These are phyloP conservation scores for Drosophila saltans DNA, from an alignment of 1,140 invertebrate species.

Conservation along the genomic window DNA sequence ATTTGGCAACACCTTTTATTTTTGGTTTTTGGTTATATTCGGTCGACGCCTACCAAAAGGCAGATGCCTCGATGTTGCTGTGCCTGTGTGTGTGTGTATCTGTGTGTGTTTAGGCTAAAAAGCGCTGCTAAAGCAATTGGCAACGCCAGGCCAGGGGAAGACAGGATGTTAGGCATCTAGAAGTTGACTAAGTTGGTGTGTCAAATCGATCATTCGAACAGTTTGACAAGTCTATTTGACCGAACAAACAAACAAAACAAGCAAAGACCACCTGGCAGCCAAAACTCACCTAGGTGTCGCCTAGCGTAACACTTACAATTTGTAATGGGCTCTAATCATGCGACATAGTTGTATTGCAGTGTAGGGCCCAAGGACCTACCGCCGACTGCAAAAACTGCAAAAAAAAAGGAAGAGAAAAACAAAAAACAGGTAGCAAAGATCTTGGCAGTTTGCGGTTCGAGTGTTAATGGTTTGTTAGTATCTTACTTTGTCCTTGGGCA, in stretches of 20 bases:
- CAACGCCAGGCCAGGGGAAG: conserved; percentile 43
- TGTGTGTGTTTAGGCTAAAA: conserved; percentile 62
- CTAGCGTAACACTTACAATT: conserved; percentile 80
- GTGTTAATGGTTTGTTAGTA: conserved; percentile 81
- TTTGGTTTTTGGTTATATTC: conserved; percentile 15
- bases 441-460: conserved; percentile 64
- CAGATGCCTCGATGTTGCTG: conserved; percentile 32
- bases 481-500: conserved; percentile 42
- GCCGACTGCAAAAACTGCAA: conserved; percentile 18
- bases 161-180: conserved; percentile 31
- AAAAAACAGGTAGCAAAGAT: conserved; percentile 55
- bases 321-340: conserved; percentile 76
- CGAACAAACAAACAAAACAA: conserved; percentile 30
- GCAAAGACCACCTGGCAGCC: conserved; percentile 51
- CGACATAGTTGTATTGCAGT: conserved; percentile 52
- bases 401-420: too few relatives aligned
- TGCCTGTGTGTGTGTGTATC: conserved; percentile 17
- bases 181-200: conserved; percentile 76
- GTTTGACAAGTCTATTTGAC: conserved; percentile 76
- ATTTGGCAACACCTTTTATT: conserved; percentile 73
- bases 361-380: conserved; percentile 52
- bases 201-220: conserved; percentile 81
- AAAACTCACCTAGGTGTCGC: conserved; percentile 25
- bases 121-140: conserved; percentile 77
- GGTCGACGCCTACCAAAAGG: conserved; percentile 45